A percentile compares a stretch with the other conserved stretches of the same genome.
These are phyloP conservation scores for Lampropteryx suffumata DNA, from an alignment of 2,888 invertebrate species.

Conservation along the genomic window DNA sequence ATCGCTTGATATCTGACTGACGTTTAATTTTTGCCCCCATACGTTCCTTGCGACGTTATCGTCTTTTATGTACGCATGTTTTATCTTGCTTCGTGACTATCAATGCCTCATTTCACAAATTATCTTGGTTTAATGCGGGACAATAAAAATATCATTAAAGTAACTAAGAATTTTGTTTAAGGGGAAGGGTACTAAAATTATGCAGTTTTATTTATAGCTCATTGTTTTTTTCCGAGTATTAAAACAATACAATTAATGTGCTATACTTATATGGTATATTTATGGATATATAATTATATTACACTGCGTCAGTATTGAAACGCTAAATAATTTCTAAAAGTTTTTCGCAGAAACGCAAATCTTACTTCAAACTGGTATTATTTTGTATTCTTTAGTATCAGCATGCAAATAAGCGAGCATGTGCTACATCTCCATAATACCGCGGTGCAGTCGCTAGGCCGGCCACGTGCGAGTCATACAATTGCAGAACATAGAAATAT, in stretches of 20 bases:
- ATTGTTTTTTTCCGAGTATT: no score
- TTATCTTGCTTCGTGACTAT: conserved; percentile 17
- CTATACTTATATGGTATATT: no score
- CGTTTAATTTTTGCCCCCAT: conserved; percentile 68
- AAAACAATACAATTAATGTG: no score
- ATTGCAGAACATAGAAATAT: conserved; percentile 57
- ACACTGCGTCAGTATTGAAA: no score
- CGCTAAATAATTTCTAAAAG: no score
- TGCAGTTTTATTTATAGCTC: neutral
- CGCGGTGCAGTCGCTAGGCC: conserved; percentile 45
- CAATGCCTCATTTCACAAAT: conserved; percentile 17
- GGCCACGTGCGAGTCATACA: conserved; percentile 61
- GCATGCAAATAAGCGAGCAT: conserved; percentile 53
- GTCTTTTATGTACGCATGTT: conserved; percentile 31
- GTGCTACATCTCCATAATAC: conserved; percentile 52
- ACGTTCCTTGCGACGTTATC: conserved; percentile 31
- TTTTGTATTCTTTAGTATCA: conserved; percentile 23
- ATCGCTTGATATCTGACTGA: conserved; percentile 67
- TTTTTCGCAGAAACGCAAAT: no score
- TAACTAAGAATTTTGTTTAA: neutral
- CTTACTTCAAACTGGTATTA: no score
- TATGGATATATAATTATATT: no score
- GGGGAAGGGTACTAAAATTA: neutral
- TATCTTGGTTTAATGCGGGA: conserved; percentile 8
- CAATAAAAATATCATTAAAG: no score